A percentile compares a stretch with the other conserved stretches of the same genome.
phyloP scores from a whole-genome alignment of 2,113 vertebrate genomes.

The Catagonus wagneri region DNA sequence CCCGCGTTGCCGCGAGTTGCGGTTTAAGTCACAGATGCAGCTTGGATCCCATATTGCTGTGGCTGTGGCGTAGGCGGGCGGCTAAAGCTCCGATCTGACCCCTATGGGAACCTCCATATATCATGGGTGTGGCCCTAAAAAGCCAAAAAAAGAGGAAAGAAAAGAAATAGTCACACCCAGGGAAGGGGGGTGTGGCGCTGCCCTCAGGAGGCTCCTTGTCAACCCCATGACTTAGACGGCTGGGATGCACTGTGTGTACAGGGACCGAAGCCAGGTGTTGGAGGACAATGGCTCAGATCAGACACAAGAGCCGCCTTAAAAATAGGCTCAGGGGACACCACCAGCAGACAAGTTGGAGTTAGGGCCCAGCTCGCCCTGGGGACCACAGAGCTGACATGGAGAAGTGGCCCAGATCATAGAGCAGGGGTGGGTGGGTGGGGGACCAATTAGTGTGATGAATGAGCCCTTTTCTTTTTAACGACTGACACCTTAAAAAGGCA shows the following conservation, averaged over 20 bases:
- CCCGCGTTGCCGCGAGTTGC: no score
- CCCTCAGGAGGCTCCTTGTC: not conserved
- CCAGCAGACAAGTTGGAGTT: not conserved
- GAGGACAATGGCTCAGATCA: not conserved
- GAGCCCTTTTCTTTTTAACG: not conserved
- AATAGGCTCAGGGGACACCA: not conserved
- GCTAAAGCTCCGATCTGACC: no score
- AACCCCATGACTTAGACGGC: not conserved
- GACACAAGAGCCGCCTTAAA: no score
- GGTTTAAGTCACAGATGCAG: no score
- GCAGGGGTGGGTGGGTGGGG: not conserved
- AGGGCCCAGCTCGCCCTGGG: no score
- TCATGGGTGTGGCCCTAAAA: no score
- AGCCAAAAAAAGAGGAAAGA: no score
- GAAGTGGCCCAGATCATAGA: not conserved
- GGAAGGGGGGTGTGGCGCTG: not conserved
- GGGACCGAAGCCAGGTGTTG: not conserved
- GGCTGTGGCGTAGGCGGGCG: no score
- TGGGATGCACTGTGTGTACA: not conserved
- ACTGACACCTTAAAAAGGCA: not conserved
- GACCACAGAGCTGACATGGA: not conserved
- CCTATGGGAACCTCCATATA: no score
- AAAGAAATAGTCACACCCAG: not conserved
- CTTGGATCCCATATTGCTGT: no score
- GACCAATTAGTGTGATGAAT: not conserved